These are phyloP conservation scores for Melanchra persicariae DNA, from an alignment of 2,888 invertebrate genomes.

Conservation along the genomic window DNA sequence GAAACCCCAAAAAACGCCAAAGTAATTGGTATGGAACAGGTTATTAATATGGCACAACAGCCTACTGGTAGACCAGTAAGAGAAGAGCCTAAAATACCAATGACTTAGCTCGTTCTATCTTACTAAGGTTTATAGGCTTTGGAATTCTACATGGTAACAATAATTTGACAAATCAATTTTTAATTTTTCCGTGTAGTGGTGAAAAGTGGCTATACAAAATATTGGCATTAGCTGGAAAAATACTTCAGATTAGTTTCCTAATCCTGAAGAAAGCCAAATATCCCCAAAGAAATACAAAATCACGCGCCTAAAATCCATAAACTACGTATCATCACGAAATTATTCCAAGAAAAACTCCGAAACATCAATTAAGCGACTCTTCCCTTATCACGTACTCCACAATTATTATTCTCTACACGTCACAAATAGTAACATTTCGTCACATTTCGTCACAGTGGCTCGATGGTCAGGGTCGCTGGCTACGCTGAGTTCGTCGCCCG, in stretches of 20 bases:
- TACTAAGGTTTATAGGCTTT: neutral
- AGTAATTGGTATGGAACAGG: slow-evolving; percentile 50
- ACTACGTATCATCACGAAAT: neutral
- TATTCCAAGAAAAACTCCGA: slow-evolving; percentile 13
- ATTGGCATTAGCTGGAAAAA: too few species aligned
- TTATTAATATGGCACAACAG: slow-evolving; percentile 32
- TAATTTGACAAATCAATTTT: too few species aligned
- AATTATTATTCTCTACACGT: slow-evolving; percentile 59
- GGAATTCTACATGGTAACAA: slow-evolving; percentile 1
- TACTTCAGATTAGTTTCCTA: too few species aligned
- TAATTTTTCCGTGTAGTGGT: too few species aligned
- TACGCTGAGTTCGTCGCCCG: slow-evolving; percentile 82
- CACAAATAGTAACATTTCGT: slow-evolving; percentile 70
- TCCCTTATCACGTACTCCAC: slow-evolving; percentile 55
- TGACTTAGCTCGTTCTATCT: neutral
- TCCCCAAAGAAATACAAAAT: neutral
- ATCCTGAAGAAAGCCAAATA: neutral
- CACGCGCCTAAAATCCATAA: neutral
- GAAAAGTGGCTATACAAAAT: too few species aligned
- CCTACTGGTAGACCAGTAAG: slow-evolving; percentile 16
- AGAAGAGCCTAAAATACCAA: neutral
- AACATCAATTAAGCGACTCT: slow-evolving; percentile 25
- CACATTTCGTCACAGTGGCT: slow-evolving; percentile 77
- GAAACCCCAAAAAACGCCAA: slow-evolving; percentile 53
- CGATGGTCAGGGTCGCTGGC: slow-evolving; percentile 83